phyloP scores from a whole-genome alignment of 2,888 invertebrate species.

The Arrhopalites spinosus region DNA sequence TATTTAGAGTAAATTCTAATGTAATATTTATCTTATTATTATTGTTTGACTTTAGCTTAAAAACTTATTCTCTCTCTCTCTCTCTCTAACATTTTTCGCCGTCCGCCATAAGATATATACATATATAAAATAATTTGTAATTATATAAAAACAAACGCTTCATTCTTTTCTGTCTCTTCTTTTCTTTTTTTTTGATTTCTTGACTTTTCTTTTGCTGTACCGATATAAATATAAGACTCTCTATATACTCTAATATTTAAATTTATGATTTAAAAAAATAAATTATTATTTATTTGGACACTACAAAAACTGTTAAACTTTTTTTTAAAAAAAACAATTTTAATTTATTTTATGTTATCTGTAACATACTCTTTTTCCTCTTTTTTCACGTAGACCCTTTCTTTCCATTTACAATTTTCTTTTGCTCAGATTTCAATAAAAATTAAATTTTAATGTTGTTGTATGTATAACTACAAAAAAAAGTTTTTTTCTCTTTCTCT shows the following conservation, averaged over 20 bases:
- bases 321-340: too few species aligned
- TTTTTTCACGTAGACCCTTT: not conserved
- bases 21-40: too few species aligned
- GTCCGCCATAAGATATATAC: too few species aligned
- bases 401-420: not conserved
- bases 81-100: not conserved
- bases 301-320: too few species aligned
- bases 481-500: not conserved
- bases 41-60: not conserved
- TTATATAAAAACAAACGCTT: not conserved
- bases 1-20: too few species aligned
- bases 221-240: constrained; percentile 1
- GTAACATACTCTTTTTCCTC: too few species aligned
- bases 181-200: not conserved
- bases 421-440: not conserved
- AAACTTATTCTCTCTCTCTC: not conserved
- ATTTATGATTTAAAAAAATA: too few species aligned
- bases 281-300: too few species aligned
- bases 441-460: not conserved
- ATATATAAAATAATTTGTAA: too few species aligned
- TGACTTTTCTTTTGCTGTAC: not conserved
- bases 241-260: too few species aligned
- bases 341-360: too few species aligned
- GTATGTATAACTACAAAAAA: not conserved
- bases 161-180: not conserved